Conservation (phyloP, 2,797 vertebrate species). For the Diplodus puntazzo region DNA sequence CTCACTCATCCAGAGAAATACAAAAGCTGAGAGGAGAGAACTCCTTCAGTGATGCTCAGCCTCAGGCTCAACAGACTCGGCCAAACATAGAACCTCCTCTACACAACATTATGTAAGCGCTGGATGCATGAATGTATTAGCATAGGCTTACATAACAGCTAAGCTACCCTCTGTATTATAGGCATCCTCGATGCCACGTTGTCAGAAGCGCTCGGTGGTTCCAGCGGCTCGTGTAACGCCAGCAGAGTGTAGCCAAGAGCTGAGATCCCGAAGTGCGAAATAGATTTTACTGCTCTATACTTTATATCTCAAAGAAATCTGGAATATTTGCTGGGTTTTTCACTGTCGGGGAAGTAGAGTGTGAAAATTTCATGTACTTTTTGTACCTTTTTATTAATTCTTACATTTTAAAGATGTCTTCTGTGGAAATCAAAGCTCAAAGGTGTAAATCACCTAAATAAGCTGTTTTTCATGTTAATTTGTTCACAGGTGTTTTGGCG, state of each 20-base stretch:
- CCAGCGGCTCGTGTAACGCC: constrained; percentile 30
- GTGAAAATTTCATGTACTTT: neutral
- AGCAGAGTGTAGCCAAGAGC: constrained; percentile 67
- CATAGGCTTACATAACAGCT: constrained; percentile 71
- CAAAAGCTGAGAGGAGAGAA: constrained; percentile 45
- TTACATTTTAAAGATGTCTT: neutral
- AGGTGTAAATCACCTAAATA: too few species aligned
- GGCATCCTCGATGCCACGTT: constrained; percentile 3
- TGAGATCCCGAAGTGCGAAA: constrained; percentile 4
- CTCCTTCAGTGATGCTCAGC: constrained; percentile 60
- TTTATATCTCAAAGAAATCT: neutral
- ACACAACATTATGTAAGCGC: constrained; percentile 73
- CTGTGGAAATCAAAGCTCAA: neutral
- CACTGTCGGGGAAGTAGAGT: neutral
- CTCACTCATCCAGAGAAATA: constrained; percentile 44
- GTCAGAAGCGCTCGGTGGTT: constrained; percentile 20
- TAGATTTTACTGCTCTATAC: constrained; percentile 6
- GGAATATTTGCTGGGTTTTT: neutral
- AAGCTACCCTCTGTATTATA: constrained; percentile 32
- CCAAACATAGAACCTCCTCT: constrained; percentile 81
- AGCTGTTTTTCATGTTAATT: too few species aligned
- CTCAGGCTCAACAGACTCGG: constrained; percentile 59
- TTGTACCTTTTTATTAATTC: neutral
- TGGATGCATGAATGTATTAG: constrained; percentile 61
- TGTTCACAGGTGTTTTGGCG: too few species aligned